Evolutionary conservation across 2,113 vertebrate genomes (phyloP), one percentile per base, ranked within the genome.

Genomic region (Forbesichthys papilliferus): DNA sequence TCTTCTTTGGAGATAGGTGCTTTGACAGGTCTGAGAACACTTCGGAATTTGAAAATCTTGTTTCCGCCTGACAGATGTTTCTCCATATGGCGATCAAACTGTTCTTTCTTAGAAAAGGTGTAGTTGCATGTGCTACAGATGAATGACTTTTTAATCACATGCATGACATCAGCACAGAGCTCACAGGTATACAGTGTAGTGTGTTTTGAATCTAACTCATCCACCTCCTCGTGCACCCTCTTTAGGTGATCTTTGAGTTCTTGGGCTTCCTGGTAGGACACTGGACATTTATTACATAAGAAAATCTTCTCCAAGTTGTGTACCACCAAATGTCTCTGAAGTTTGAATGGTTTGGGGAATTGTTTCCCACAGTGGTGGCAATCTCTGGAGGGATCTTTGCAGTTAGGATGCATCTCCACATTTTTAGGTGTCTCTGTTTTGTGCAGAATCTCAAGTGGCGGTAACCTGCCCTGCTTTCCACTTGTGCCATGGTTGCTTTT

Each of bases 101-200:
- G 98, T 73, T 98, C 98, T 63, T 98, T 98, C 82, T 98, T 98
- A 27, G 96, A 96, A 80, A 99, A 99, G 12, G 97, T 99, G 75
- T 99, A 99, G 86, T 99, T 99, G 84, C 98, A 99, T 78, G 96
- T 94, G 91, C 97, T 99, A 87, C 98, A 99, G 84, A 95, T 96
- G 79, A 99, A 98, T n/a, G 97, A 96, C 63, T 98, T 94, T 86
- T 95, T 95, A 84, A 98, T 98, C 57, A 97, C 94, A 0, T 96
- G 96, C 95, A 97, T 97, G 82, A 99, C 98, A 0, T 97, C 93
- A 0, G 98, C 98, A 0, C 98, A 99, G 13, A 98, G 96, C 89
- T 98, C 97, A 2, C 97, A 99, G 34, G 96, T 92, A 0, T 96
- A 98, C 12, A 99, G 92, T 0, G 96, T 97, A 11, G 96, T 97